Conservation (phyloP, 2,797 vertebrate species). For the Rhynchotus rufescens region DNA sequence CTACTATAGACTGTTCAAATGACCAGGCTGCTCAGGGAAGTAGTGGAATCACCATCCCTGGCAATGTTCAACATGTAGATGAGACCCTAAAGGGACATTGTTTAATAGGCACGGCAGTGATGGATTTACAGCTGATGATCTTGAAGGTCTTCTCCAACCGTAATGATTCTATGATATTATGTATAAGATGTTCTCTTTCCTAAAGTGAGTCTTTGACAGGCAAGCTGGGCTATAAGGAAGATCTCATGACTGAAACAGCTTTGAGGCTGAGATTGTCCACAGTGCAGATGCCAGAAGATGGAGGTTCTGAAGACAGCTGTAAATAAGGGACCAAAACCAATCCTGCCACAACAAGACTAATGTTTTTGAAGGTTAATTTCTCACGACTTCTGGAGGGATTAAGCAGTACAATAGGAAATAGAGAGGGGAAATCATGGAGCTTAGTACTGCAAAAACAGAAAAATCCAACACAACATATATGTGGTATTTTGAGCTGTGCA, state of each 20-base stretch:
- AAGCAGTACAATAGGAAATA: not conserved
- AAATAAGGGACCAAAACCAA: not conserved
- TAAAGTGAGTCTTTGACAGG: not conserved
- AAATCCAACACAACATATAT: not conserved
- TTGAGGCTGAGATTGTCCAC: not conserved
- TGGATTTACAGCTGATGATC: too few species aligned
- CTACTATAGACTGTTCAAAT: not conserved
- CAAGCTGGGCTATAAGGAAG: not conserved
- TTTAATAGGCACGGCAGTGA: too few species aligned
- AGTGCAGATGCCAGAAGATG: not conserved
- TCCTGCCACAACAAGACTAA: not conserved
- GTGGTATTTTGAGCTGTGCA: not conserved
- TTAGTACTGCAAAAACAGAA: not conserved
- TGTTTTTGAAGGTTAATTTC: not conserved
- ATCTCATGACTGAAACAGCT: not conserved
- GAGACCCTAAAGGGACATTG: too few species aligned
- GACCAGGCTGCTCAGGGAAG: too few species aligned
- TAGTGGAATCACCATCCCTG: too few species aligned
- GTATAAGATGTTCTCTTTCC: not conserved
- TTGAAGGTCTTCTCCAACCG: too few species aligned
- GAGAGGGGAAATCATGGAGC: not conserved
- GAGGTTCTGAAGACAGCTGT: not conserved
- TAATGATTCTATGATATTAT: too few species aligned
- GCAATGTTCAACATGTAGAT: too few species aligned
- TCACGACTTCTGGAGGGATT: not conserved